Evolutionary conservation across 2,888 invertebrate species (phyloP).

Genomic region (Camptogramma bilineatum): DNA sequence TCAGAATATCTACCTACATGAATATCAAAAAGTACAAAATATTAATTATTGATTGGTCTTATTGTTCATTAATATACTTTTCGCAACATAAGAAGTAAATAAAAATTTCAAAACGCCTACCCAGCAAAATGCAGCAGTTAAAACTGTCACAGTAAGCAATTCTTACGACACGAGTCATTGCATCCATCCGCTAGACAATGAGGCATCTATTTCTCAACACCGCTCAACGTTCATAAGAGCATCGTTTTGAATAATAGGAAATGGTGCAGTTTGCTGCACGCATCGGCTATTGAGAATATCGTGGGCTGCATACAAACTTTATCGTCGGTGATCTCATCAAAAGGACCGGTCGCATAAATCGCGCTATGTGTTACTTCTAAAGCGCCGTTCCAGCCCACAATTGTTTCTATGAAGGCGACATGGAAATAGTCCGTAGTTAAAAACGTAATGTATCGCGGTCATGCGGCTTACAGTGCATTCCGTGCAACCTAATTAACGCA

Average conservation of each 20-base stretch:
- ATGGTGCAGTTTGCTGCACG: constrained; percentile 78
- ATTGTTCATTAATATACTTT: not conserved
- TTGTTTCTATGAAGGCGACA: constrained; percentile 86
- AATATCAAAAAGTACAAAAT: no score
- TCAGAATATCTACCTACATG: no score
- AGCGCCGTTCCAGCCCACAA: constrained; percentile 83
- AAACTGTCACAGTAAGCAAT: constrained; percentile 34
- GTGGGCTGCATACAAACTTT: constrained; percentile 81
- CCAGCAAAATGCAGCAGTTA: constrained; percentile 38
- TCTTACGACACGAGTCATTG: constrained; percentile 57
- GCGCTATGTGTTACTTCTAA: constrained; percentile 83
- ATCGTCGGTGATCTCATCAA: constrained; percentile 82
- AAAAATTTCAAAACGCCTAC: constrained; percentile 29
- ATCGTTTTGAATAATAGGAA: constrained; percentile 80
- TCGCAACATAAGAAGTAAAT: not conserved
- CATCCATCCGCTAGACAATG: constrained; percentile 71
- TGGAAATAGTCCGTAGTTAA: constrained; percentile 76
- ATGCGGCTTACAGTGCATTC: constrained; percentile 52
- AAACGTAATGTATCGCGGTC: constrained; percentile 53
- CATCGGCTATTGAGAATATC: constrained; percentile 79
- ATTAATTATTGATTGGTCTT: no score
- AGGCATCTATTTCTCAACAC: constrained; percentile 74
- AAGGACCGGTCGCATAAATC: constrained; percentile 83
- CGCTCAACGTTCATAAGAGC: constrained; percentile 57
- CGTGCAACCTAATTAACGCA: constrained; percentile 55